These are phyloP conservation scores for Corythucha ciliata DNA, from an alignment of 2,888 invertebrate species.

Conservation along the genomic window DNA sequence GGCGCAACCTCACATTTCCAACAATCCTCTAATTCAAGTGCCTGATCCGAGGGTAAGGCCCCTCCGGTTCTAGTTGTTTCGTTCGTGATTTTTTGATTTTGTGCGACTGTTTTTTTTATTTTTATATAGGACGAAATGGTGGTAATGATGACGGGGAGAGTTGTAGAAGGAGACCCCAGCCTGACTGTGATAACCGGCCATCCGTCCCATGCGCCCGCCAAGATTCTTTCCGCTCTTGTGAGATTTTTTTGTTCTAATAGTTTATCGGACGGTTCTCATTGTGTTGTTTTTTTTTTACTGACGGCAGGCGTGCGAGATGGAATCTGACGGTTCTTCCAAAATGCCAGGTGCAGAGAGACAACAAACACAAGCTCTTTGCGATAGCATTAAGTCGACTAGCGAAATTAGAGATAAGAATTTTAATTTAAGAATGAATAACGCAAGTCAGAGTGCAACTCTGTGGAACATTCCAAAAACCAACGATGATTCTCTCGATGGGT, in stretches of 20 bases:
- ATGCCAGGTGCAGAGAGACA: conserved; percentile 32
- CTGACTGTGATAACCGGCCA: conserved; percentile 34
- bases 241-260: conserved; percentile 4
- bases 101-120: conserved; percentile 3
- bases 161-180: conserved; percentile 26
- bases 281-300: conserved; percentile 11
- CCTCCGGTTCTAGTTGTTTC: neutral
- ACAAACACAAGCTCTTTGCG: conserved; percentile 47
- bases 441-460: conserved; percentile 32
- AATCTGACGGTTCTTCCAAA: conserved; percentile 31
- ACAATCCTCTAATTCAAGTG: conserved; percentile 39
- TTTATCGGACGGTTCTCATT: neutral
- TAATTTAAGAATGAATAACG: conserved; percentile 29
- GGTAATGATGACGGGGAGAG: conserved; percentile 29
- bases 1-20: conserved; percentile 35
- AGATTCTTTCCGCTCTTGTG: conserved; percentile 29
- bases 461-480: conserved; percentile 34
- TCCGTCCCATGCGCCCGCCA: conserved; percentile 33
- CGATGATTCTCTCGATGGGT: conserved; percentile 28
- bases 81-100: neutral
- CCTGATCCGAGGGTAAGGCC: conserved; percentile 37
- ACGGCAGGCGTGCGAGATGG: conserved; percentile 28
- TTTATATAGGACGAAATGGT: conserved; percentile 30
- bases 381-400: conserved; percentile 41
- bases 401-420: conserved; percentile 32